These are phyloP conservation scores for Ricordea florida DNA, from an alignment of 92 coral and sea anemone species.

Conservation along the genomic window DNA sequence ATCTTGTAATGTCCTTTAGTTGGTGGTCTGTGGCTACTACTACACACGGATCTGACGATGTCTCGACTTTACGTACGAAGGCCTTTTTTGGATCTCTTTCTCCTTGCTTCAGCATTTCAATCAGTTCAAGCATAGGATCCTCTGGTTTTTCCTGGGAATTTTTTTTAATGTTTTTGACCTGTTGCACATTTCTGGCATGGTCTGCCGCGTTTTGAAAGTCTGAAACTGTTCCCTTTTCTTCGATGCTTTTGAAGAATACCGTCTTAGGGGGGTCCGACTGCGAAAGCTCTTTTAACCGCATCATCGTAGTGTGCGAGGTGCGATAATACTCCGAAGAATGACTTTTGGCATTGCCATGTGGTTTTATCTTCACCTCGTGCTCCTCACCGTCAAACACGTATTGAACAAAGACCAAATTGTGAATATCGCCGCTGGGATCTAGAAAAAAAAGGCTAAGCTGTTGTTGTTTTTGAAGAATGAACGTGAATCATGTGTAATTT, in stretches of 20 bases:
- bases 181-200: constrained; percentile 22
- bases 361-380: constrained; percentile 15
- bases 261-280: not conserved
- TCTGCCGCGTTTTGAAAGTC: constrained; percentile 13
- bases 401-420: constrained; percentile 27
- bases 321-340: not conserved
- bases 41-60: no score
- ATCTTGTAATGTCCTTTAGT: no score
- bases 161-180: constrained; percentile 21
- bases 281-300: constrained; percentile 15
- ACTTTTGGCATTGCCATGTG: constrained; percentile 28
- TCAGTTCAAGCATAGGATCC: constrained; percentile 7
- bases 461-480: no score
- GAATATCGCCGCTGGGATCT: not conserved
- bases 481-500: no score
- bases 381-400: constrained; percentile 36
- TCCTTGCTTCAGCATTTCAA: constrained; percentile 21
- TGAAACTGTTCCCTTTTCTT: constrained; percentile 10
- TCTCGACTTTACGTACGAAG: no score
- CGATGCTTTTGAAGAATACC: constrained; percentile 17
- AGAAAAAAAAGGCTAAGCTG: not conserved
- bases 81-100: no score
- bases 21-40: no score
- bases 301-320: constrained; percentile 27
- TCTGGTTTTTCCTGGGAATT: not conserved